Evolutionary conservation across 1,140 invertebrate species (phyloP).

Genomic region (Linepithema humile): DNA sequence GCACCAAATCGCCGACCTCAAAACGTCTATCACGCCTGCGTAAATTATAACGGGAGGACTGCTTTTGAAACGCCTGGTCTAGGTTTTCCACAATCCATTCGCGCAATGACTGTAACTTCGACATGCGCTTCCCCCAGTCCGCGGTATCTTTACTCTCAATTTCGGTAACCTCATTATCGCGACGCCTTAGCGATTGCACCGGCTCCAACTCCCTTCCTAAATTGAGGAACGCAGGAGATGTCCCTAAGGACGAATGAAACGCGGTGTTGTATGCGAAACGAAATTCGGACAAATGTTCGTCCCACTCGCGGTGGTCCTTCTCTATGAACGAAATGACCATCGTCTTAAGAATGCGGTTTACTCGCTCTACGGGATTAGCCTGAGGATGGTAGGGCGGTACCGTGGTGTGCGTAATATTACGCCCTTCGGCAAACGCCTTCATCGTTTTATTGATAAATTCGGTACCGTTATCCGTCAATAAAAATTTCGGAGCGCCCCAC

Average conservation of each 20-base stretch:
- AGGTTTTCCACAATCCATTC: not conserved
- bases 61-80: too few relatives aligned
- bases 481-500: not conserved
- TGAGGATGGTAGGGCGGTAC: not conserved
- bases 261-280: not conserved
- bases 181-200: not conserved
- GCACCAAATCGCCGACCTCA: not conserved
- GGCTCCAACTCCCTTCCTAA: not conserved
- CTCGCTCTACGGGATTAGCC: not conserved
- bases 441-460: not conserved
- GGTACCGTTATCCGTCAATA: not conserved
- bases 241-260: not conserved
- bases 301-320: not conserved
- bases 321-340: not conserved
- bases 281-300: not conserved
- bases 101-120: not conserved
- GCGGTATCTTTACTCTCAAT: not conserved
- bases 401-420: not conserved
- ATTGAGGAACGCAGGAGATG: not conserved
- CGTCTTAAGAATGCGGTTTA: not conserved
- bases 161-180: too few relatives aligned
- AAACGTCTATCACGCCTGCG: not conserved
- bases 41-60: not conserved
- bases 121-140: not conserved
- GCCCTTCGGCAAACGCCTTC: fast-evolving